Evolutionary conservation across 2,797 vertebrate genomes (phyloP).

Genomic region (Phoeniculus purpureus): DNA sequence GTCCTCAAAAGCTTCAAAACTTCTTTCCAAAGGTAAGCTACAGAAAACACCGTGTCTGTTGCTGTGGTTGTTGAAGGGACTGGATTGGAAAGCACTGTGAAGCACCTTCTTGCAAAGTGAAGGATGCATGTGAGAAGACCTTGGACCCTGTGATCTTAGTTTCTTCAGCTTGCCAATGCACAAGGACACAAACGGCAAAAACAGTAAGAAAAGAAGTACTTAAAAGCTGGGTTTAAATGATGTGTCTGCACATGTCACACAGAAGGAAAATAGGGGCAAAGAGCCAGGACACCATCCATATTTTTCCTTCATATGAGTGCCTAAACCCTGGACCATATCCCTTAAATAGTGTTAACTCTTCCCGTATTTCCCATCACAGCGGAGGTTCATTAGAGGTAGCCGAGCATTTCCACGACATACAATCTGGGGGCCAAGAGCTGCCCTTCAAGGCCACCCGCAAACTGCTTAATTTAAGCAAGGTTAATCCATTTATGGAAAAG

Average conservation of each 20-base stretch:
- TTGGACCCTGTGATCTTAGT: neutral
- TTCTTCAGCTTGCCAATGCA: neutral
- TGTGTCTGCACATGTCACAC: fast-evolving
- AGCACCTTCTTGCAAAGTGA: neutral
- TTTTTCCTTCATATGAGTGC: neutral
- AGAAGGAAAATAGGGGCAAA: neutral
- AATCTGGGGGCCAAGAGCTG: neutral
- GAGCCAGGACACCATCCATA: fast-evolving
- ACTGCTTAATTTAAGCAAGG: conserved; percentile 15
- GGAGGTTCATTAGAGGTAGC: neutral
- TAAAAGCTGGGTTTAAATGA: neutral
- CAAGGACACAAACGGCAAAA: neutral
- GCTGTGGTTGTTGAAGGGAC: neutral
- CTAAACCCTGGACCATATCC: neutral
- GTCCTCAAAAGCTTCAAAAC: neutral
- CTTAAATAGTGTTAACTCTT: neutral
- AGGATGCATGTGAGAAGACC: neutral
- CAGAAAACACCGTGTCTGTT: neutral
- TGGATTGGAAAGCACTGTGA: neutral
- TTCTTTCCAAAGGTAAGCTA: neutral
- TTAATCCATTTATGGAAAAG: conserved; percentile 24
- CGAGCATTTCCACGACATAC: neutral
- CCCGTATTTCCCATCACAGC: neutral
- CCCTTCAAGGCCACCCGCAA: neutral
- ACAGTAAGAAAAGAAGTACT: neutral